Evolutionary conservation across 2,797 vertebrate genomes (phyloP).

Genomic region (Enoplosus armatus): DNA sequence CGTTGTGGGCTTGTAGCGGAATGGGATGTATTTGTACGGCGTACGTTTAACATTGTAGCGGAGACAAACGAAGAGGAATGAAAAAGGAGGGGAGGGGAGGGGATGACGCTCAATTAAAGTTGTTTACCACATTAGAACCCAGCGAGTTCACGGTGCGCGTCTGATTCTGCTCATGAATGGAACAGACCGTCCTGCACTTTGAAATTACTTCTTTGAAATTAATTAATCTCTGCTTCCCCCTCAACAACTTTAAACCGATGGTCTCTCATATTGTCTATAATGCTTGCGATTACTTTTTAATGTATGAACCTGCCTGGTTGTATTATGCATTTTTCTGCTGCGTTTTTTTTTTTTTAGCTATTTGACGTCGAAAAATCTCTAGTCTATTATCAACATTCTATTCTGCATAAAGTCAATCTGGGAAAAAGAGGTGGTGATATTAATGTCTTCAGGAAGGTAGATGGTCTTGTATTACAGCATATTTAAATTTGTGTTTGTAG

Average conservation of each 20-base stretch:
- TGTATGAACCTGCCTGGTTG: neutral
- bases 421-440: neutral
- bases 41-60: constrained; percentile 19
- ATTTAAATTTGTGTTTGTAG: neutral
- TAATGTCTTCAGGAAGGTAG: neutral
- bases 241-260: constrained; percentile 26
- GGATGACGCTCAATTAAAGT: constrained; percentile 48
- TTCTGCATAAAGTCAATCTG: neutral
- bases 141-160: constrained; percentile 25
- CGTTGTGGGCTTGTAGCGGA: neutral
- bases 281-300: constrained; percentile 8
- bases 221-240: constrained; percentile 24
- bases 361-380: neutral
- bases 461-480: neutral
- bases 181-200: constrained; percentile 25
- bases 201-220: constrained; percentile 35
- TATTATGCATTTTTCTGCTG: neutral
- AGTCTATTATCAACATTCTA: neutral
- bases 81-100: constrained; percentile 22
- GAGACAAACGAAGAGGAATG: constrained; percentile 23
- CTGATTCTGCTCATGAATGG: constrained; percentile 33
- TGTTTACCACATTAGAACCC: constrained; percentile 47
- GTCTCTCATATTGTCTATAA: neutral
- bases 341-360: neutral
- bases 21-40: constrained; percentile 17